Conservation (phyloP, 2,113 vertebrate species). For the Eleginops maclovinus region DNA sequence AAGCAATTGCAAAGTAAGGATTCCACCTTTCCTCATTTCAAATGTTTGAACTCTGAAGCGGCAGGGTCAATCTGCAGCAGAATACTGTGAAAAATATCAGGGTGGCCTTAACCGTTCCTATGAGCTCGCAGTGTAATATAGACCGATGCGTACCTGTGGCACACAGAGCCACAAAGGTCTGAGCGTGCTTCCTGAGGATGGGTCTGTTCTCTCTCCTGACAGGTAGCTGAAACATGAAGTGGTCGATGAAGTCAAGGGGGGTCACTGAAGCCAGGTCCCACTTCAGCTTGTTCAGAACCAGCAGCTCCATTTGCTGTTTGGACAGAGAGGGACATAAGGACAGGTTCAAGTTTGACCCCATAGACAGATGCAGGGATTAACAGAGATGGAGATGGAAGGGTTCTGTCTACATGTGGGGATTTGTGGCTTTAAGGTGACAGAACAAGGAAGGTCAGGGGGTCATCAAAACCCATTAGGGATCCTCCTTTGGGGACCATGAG, state of each 20-base stretch:
- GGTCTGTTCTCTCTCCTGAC: slow-evolving; percentile 88
- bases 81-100: no score
- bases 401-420: not conserved
- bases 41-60: no score
- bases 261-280: slow-evolving; percentile 96
- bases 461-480: not conserved
- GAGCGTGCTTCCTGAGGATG: slow-evolving; percentile 94
- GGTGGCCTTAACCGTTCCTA: no score
- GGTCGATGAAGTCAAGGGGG: slow-evolving; percentile 95
- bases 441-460: not conserved
- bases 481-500: not conserved
- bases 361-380: slow-evolving; percentile 29
- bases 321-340: slow-evolving; percentile 31
- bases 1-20: no score
- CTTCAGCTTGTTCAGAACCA: slow-evolving; percentile 95
- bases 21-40: no score
- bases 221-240: slow-evolving; percentile 93
- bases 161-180: slow-evolving; percentile 96
- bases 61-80: no score
- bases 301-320: slow-evolving; percentile 93
- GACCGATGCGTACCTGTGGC: slow-evolving; percentile 89
- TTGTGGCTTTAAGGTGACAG: not conserved
- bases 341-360: slow-evolving; percentile 18
- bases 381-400: not conserved
- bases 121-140: no score